These are phyloP conservation scores for Antennarius maculatus DNA, from an alignment of 2,797 vertebrate genomes.

Conservation along the genomic window DNA sequence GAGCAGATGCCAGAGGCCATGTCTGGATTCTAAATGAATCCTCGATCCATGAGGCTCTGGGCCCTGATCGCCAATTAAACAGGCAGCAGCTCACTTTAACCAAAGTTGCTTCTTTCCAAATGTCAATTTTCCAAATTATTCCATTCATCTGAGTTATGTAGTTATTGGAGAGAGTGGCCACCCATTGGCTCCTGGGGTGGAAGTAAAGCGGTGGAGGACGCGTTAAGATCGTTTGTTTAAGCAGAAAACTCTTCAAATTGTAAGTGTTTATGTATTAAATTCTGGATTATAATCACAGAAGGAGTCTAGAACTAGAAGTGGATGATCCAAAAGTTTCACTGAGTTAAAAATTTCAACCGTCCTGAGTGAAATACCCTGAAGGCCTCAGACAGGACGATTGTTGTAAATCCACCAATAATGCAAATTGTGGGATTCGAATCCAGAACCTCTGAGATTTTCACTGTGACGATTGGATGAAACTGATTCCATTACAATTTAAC, in stretches of 20 bases:
- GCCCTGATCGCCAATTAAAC: conserved; percentile 44
- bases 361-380: too few relatives aligned
- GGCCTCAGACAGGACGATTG: too few relatives aligned
- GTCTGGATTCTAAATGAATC: conserved; percentile 50
- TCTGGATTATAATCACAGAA: background rate
- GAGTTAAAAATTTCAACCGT: too few relatives aligned
- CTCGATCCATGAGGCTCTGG: conserved; percentile 38
- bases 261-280: background rate
- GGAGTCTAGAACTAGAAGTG: too few relatives aligned
- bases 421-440: too few relatives aligned
- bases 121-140: background rate
- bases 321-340: too few relatives aligned
- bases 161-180: conserved; percentile 8
- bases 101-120: background rate
- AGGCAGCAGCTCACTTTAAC: conserved; percentile 33
- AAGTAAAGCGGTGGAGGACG: background rate
- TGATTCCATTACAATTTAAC: too few relatives aligned
- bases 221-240: background rate
- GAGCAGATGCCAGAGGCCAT: conserved; percentile 23
- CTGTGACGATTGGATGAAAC: too few relatives aligned
- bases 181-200: background rate
- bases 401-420: too few relatives aligned
- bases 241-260: too few relatives aligned
- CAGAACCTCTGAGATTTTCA: too few relatives aligned
- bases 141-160: conserved; percentile 6